These are phyloP conservation scores for Tokudaia tokunoshimensis DNA, from an alignment of 2,797 vertebrate genomes.

Conservation along the genomic window DNA sequence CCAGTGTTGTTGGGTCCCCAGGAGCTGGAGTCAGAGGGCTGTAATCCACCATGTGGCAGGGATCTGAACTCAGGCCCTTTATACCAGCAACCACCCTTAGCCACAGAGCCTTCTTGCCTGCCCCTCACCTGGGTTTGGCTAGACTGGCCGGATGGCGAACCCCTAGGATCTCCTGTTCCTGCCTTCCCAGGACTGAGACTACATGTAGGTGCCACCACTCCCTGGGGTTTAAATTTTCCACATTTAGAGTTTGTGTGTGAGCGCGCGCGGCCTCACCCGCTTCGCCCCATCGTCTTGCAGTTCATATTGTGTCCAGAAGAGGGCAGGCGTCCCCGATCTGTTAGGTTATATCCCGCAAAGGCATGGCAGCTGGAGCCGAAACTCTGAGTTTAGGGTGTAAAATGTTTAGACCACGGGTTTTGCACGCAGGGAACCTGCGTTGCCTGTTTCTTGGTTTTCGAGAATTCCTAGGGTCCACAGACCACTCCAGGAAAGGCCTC, in stretches of 20 bases:
- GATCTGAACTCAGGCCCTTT: neutral
- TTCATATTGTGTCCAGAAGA: conserved; percentile 24
- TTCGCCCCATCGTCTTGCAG: neutral
- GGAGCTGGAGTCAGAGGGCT: neutral
- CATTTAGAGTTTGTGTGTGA: neutral
- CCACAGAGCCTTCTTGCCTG: too few species aligned
- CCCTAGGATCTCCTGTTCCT: neutral
- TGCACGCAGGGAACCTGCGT: neutral
- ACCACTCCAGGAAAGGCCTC: neutral
- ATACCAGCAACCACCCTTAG: accelerated
- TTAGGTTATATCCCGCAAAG: accelerated
- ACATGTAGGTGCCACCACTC: too few species aligned
- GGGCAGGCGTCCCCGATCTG: neutral
- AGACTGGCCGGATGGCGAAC: too few species aligned
- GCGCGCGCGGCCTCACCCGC: too few species aligned
- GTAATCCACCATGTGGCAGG: too few species aligned
- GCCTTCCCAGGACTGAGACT: neutral
- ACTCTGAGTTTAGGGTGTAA: neutral
- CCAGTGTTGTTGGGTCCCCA: too few species aligned
- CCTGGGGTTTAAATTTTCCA: neutral
- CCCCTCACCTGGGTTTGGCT: neutral
- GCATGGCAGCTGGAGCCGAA: neutral
- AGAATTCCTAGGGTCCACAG: neutral
- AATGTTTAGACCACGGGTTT: neutral
- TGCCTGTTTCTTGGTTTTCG: neutral